These are phyloP conservation scores for Matsumurasca onukii DNA, from an alignment of 1,140 invertebrate species.

Conservation along the genomic window DNA sequence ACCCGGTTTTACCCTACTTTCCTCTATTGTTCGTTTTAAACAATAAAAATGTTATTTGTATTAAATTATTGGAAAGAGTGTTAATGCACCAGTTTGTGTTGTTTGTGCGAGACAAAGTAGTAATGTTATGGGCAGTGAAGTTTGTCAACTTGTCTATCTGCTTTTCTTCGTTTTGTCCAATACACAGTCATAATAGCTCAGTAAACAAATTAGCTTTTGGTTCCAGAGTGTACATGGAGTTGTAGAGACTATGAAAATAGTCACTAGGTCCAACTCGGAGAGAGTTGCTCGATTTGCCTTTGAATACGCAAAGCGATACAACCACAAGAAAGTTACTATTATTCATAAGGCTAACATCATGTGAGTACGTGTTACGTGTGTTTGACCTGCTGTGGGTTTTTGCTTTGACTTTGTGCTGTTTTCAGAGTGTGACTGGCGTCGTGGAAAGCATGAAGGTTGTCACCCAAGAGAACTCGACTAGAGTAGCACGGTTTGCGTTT, in stretches of 20 bases:
- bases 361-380: constrained; percentile 50
- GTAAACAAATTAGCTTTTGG: too few species aligned
- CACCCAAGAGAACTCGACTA: constrained; percentile 87
- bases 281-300: constrained; percentile 94
- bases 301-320: constrained; percentile 86
- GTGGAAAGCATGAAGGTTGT: constrained; percentile 98
- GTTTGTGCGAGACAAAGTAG: too few species aligned
- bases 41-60: too few species aligned
- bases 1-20: too few species aligned
- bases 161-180: too few species aligned
- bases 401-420: constrained; percentile 30
- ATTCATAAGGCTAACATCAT: constrained; percentile 99
- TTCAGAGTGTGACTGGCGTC: constrained; percentile 82
- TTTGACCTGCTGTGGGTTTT: not conserved
- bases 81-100: too few species aligned
- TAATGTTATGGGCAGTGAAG: too few species aligned
- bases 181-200: too few species aligned
- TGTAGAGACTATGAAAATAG: constrained; percentile 96
- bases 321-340: constrained; percentile 91
- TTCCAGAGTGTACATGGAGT: constrained; percentile 82
- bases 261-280: constrained; percentile 90
- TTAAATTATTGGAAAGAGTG: too few species aligned
- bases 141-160: too few species aligned
- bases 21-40: too few species aligned
- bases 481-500: constrained; percentile 94